A percentile compares a stretch with the other conserved stretches of the same genome.
Conservation (phyloP, 1,140 invertebrate species). For the Panonychus citri region DNA sequence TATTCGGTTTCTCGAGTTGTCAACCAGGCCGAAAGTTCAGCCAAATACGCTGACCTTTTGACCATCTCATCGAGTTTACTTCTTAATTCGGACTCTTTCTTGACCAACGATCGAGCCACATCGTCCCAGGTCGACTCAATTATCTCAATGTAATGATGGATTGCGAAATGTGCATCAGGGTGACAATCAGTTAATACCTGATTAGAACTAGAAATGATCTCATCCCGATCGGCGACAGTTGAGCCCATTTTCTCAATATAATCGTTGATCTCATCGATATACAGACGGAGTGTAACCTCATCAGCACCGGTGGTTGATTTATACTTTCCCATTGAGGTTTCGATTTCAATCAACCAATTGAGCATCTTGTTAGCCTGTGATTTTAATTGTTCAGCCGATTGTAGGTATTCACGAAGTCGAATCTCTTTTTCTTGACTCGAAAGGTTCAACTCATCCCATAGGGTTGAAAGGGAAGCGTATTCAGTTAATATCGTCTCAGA, state of each 20-base stretch:
- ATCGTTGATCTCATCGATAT: slow-evolving; percentile 55
- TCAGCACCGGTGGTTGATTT: slow-evolving; percentile 49
- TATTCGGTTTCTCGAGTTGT: slow-evolving; percentile 60
- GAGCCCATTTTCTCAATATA: slow-evolving; percentile 58
- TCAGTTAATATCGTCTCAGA: too few relatives aligned
- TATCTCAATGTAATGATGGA: slow-evolving; percentile 92
- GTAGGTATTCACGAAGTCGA: slow-evolving; percentile 57
- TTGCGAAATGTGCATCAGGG: slow-evolving; percentile 70
- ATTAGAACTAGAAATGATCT: slow-evolving; percentile 56
- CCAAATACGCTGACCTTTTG: slow-evolving; percentile 39
- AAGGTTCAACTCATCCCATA: too few relatives aligned
- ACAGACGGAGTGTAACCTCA: slow-evolving; percentile 56
- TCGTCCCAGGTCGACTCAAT: slow-evolving; percentile 87
- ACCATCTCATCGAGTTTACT: slow-evolving; percentile 35
- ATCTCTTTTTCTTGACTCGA: slow-evolving; percentile 31
- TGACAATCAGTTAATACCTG: slow-evolving; percentile 63
- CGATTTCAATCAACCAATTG: slow-evolving; percentile 84
- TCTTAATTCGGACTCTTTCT: slow-evolving; percentile 56
- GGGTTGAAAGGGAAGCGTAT: too few relatives aligned
- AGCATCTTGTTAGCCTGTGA: slow-evolving; percentile 73
- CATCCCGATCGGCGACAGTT: slow-evolving; percentile 62
- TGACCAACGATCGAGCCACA: slow-evolving; percentile 27
- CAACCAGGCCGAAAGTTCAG: slow-evolving; percentile 82
- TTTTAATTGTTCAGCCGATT: slow-evolving; percentile 65
- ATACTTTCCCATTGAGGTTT: slow-evolving; percentile 24